Percentiles rank a stretch among this genome's conserved stretches.
Conservation (phyloP, 2,888 invertebrate genomes). For the Eilema griseolum region DNA sequence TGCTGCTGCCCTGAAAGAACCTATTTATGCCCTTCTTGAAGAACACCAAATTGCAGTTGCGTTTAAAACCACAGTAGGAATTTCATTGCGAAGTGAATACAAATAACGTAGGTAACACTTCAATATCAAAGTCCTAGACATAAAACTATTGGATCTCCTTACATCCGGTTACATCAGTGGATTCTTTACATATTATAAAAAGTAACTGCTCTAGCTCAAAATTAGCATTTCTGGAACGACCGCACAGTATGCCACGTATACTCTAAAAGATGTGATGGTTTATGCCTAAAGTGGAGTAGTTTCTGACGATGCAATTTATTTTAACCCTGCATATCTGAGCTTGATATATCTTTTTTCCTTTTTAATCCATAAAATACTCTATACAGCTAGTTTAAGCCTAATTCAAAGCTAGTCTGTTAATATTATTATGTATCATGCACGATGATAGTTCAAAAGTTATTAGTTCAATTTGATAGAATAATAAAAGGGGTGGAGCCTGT, state of each 20-base stretch:
- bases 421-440: too few relatives aligned
- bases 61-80: too few relatives aligned
- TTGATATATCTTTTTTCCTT: neutral
- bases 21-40: too few relatives aligned
- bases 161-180: neutral
- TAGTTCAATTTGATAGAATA: neutral
- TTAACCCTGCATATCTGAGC: neutral
- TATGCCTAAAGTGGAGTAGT: neutral
- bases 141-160: neutral
- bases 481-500: neutral
- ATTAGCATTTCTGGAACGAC: neutral
- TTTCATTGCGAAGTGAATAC: too few relatives aligned
- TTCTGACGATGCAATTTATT: neutral
- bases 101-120: neutral
- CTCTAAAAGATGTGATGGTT: neutral
- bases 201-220: neutral
- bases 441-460: too few relatives aligned
- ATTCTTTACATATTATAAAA: neutral
- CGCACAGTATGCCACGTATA: neutral
- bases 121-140: neutral
- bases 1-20: too few relatives aligned
- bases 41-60: too few relatives aligned
- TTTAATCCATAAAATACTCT: neutral
- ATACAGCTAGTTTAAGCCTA: too few relatives aligned
- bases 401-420: too few relatives aligned